Base-by-base conservation (phyloP, 1,140 invertebrate genomes). In the Helicorthomorpha holstii region DNA sequence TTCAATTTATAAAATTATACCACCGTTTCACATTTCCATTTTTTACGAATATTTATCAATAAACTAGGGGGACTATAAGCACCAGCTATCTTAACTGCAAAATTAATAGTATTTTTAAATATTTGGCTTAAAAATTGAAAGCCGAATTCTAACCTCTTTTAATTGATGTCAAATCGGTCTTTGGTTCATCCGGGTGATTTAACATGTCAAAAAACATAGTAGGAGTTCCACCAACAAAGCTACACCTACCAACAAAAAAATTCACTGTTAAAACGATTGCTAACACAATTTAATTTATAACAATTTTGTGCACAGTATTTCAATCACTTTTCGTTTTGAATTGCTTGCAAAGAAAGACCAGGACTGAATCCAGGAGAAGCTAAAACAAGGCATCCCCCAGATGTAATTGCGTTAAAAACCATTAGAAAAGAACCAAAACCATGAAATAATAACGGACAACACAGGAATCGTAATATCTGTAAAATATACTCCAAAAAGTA, bases 401-500 rank as follows among this genome's bases (percentile, higher is more conserved):
- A 69, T 44, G 80, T 71, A 0, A 85, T 50, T 16, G 73, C 66
- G 1, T 62, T 64, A 0, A 86, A 58, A 49, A 80, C 67, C 0
- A 81, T 85, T 27, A 82, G 70, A 0, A 84, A 72, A 26, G 82
- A 79, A 0, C 87, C 92, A 63, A 85, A 90, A 14, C 82, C 88
- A 64, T 98, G 94, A 63, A 95, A 98, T 16, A 95, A 72, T 0
- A 92, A 92, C 1, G 88, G 84, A 65, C 90, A 16, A 34, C 29
- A 7, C 7, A 34, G 29, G 16, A 7, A 34, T n/a, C n/a, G n/a
- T n/a, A n/a, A n/a, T n/a, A n/a, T n/a, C n/a, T n/a, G n/a, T n/a
- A n/a, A n/a, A n/a, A n/a, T n/a, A n/a, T n/a, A n/a, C n/a, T n/a
- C n/a, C n/a, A n/a, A n/a, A n/a, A n/a, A n/a, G n/a, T n/a, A n/a